Evolutionary conservation across 1,140 invertebrate species (phyloP), one percentile per base, ranked within the genome.

Genomic region (Drosophila rufa): DNA sequence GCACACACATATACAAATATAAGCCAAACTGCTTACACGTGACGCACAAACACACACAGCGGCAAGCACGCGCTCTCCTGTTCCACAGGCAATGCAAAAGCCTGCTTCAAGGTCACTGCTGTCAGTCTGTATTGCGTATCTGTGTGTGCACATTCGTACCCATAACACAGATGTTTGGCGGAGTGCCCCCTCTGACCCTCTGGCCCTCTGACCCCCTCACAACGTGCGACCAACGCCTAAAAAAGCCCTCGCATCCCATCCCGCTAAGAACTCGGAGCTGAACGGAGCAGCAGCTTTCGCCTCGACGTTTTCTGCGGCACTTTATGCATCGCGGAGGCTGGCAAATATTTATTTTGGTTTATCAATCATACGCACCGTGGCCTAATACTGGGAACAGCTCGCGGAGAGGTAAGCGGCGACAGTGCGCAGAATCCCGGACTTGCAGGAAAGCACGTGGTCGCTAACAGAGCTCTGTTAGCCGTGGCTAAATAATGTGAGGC

Each of bases 271-370:
- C 53, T 53, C 56, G 12, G 12, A 46, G 22, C 25, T 46, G 38
- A 56, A 50, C 38, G 27, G 27, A 30, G 27, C 50, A 38, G n/a
- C 17, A 69, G 27, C 69, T 59, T 67, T 66, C 45, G 60, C 60
- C 22, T 22, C 59, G 73, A 53, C 60, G 60, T 65, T 75, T 68
- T 70, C 57, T 57, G 17, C 70, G 68, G 50, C 70, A 62, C 69
- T 61, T 84, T 87, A 75, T 89, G 74, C 77, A 80, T 69, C 65
- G 71, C 73, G 75, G 79, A 87, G 83, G 80, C 83, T 89, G 84
- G 76, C 62, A 89, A 89, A 89, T 89, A 89, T 89, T 89, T 89
- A 90, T 90, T 89, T 90, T 90, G 84, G 85, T 85, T 90, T 90
- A 90, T 90, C 85, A 90, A 90, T 90, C 85, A 90, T 90, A 90